Conservation (phyloP, 2,888 invertebrate genomes). For the Hydriomena furcata region DNA sequence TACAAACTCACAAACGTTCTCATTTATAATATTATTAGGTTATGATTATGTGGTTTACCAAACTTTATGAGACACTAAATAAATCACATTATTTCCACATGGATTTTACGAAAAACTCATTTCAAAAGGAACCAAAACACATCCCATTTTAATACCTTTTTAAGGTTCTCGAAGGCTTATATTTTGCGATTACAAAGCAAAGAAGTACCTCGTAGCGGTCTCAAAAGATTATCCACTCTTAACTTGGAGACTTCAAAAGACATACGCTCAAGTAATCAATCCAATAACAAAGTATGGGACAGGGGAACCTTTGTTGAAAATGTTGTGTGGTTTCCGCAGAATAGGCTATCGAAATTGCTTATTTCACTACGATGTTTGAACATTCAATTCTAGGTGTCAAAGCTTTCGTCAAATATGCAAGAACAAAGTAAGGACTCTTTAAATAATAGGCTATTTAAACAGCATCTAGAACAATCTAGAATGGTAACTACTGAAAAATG, state of each 20-base stretch:
- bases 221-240: slow-evolving; percentile 28
- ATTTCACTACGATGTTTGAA: too few relatives aligned
- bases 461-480: too few relatives aligned
- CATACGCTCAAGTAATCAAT: slow-evolving; percentile 25
- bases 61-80: background rate
- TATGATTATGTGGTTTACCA: background rate
- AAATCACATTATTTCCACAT: background rate
- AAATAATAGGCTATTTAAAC: too few relatives aligned
- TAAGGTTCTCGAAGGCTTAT: slow-evolving; percentile 20
- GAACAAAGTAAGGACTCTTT: too few relatives aligned
- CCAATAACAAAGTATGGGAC: slow-evolving; percentile 20
- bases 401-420: too few relatives aligned
- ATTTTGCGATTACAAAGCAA: slow-evolving; percentile 32
- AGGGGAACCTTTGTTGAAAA: slow-evolving; percentile 9
- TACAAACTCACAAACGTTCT: too few relatives aligned
- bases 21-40: too few relatives aligned
- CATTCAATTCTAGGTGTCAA: too few relatives aligned
- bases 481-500: too few relatives aligned
- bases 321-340: background rate
- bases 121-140: slow-evolving; percentile 4
- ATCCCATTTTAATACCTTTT: slow-evolving; percentile 10
- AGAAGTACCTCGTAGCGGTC: slow-evolving; percentile 18
- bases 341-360: background rate
- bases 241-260: slow-evolving; percentile 29
- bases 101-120: slow-evolving; percentile 9